These are phyloP conservation scores for Bolborhynchus lineola DNA, from an alignment of 2,113 vertebrate genomes.

Conservation along the genomic window DNA sequence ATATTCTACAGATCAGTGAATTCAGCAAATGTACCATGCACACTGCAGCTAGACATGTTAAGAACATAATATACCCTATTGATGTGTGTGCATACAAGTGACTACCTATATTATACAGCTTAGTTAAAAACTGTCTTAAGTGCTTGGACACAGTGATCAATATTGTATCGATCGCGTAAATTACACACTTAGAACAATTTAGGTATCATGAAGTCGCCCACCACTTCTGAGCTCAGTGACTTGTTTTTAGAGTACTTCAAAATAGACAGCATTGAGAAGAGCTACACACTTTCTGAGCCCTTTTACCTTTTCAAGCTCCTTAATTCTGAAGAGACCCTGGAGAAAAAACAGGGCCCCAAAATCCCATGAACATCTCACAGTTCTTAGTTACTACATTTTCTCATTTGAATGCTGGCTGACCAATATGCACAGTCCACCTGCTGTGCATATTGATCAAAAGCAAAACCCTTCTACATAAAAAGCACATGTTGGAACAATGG, in stretches of 20 bases:
- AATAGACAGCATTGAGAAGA: not conserved
- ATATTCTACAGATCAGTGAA: not conserved
- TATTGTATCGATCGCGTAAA: not conserved
- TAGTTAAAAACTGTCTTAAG: not conserved
- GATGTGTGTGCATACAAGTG: accelerated
- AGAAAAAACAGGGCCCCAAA: not conserved
- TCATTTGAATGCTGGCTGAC: not conserved
- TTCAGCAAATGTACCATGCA: accelerated
- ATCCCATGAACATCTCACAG: not conserved
- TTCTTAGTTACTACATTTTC: not conserved
- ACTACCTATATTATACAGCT: not conserved
- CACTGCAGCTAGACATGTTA: not conserved
- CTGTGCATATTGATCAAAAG: not conserved
- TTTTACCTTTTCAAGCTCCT: not conserved
- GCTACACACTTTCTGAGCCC: not conserved
- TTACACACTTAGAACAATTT: not conserved
- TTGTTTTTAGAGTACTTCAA: not conserved
- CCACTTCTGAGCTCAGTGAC: not conserved
- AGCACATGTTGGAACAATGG: accelerated
- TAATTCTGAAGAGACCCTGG: not conserved
- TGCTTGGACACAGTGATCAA: not conserved
- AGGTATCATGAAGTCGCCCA: not conserved
- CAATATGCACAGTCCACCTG: not conserved
- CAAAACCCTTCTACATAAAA: not conserved
- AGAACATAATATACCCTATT: not conserved